Percentiles rank a stretch among this genome's conserved stretches.
phyloP scores from a whole-genome alignment of 1,140 invertebrate genomes.

The Bursaphelenchus mucronatus region DNA sequence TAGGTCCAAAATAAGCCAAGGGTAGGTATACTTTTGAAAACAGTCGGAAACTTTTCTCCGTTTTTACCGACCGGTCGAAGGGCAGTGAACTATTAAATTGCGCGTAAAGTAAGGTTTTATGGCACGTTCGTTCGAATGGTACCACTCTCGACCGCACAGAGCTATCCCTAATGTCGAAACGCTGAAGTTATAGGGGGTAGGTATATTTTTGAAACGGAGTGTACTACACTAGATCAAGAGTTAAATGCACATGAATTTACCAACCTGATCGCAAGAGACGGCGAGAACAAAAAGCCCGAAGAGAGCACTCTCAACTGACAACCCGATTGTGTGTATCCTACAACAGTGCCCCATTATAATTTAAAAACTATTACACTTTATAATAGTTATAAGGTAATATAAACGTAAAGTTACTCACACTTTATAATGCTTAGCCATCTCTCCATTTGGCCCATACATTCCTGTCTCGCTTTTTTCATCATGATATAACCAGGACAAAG shows the following conservation, averaged over 20 bases:
- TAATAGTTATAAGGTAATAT: constrained; percentile 19
- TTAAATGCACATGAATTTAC: constrained; percentile 49
- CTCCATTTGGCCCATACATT: constrained; percentile 71
- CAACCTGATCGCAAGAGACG: constrained; percentile 81
- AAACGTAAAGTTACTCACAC: constrained; percentile 37
- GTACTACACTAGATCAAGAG: too few relatives aligned
- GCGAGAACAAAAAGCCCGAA: constrained; percentile 85
- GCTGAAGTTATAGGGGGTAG: too few relatives aligned
- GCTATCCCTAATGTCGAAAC: too few relatives aligned
- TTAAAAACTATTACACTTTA: background rate
- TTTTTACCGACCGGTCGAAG: too few relatives aligned
- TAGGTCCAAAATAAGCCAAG: too few relatives aligned
- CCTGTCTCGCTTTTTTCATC: constrained; percentile 64
- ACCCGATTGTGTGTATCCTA: constrained; percentile 78
- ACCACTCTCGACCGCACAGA: too few relatives aligned
- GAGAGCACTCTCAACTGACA: constrained; percentile 75
- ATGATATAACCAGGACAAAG: constrained; percentile 48
- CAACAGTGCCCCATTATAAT: constrained; percentile 52
- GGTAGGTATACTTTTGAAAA: too few relatives aligned
- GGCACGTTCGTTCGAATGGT: too few relatives aligned
- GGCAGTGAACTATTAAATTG: too few relatives aligned
- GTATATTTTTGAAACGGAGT: too few relatives aligned
- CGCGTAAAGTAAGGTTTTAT: too few relatives aligned
- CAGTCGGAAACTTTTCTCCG: too few relatives aligned
- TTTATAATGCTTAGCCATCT: constrained; percentile 65